Conservation (phyloP, 2,113 vertebrate species). For the Triplophysa dalaica region DNA sequence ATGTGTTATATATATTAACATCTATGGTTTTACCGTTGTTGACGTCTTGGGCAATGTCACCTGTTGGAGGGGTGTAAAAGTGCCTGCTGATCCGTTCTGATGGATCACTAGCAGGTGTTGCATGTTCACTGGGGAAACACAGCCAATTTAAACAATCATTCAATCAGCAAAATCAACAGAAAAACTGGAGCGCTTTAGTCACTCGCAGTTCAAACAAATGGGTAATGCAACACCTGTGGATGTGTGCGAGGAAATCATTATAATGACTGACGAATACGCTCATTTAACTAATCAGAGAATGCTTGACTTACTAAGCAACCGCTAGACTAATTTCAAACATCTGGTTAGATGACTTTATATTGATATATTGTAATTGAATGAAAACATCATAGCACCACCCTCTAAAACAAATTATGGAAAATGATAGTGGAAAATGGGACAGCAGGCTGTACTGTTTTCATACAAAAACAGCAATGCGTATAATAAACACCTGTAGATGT, state of each 20-base stretch:
- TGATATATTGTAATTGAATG: conserved; percentile 3
- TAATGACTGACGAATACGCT: conserved; percentile 1
- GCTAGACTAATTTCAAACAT: conserved; percentile 37
- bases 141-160: conserved; percentile 53
- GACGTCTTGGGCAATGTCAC: not conserved
- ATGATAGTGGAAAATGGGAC: not conserved
- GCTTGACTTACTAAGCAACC: conserved; percentile 33
- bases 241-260: conserved; percentile 22
- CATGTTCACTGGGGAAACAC: conserved; percentile 19
- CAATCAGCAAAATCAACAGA: conserved; percentile 58
- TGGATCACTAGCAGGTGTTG: conserved; percentile 33
- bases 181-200: conserved; percentile 53
- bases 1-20: too few relatives aligned
- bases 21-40: too few relatives aligned
- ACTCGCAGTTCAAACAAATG: conserved; percentile 53
- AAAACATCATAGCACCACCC: conserved; percentile 24
- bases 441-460: not conserved
- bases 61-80: conserved; percentile 13
- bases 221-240: conserved; percentile 46
- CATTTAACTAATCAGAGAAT: conserved; percentile 38
- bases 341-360: conserved; percentile 33
- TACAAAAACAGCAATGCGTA: not conserved
- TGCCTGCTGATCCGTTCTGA: conserved; percentile 19
- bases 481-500: not conserved
- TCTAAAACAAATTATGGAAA: conserved; percentile 6